Conservation (phyloP, 1,140 invertebrate species). For the Cardiocondyla obscurior region DNA sequence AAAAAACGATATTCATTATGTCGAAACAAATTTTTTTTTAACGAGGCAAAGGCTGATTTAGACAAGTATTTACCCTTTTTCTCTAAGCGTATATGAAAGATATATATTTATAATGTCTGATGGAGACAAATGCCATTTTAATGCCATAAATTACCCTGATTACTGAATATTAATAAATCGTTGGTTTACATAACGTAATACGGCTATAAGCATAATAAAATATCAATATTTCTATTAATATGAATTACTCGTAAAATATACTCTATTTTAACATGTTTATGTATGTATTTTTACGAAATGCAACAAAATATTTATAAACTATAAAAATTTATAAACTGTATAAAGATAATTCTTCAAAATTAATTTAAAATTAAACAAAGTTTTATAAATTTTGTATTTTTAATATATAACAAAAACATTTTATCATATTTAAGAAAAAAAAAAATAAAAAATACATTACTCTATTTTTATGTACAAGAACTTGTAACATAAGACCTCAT, state of each 20-base stretch:
- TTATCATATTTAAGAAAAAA: background rate
- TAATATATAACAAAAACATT: background rate
- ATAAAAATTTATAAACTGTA: background rate
- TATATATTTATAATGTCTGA: constrained; percentile 13
- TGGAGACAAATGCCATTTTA: background rate
- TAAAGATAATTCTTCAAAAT: background rate
- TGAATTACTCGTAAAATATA: background rate
- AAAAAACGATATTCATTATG: background rate
- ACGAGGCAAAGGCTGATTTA: constrained; percentile 49
- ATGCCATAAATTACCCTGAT: background rate
- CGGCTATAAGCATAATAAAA: background rate
- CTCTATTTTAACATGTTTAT: background rate
- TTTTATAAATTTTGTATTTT: constrained; percentile 32
- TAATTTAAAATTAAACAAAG: background rate
- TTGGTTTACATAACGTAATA: background rate
- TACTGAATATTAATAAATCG: constrained; percentile 1
- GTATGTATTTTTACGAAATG: background rate
- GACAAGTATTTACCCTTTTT: constrained; percentile 19
- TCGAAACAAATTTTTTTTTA: constrained; percentile 11
- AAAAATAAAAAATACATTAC: background rate
- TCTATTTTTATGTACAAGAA: background rate
- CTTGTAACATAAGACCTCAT: background rate
- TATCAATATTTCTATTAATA: constrained; percentile 8
- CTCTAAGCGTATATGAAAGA: background rate
- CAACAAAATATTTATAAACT: background rate